Evolutionary conservation across 1,140 invertebrate species (phyloP), one percentile per base, ranked within the genome.

Genomic region (Phortica variegata): DNA sequence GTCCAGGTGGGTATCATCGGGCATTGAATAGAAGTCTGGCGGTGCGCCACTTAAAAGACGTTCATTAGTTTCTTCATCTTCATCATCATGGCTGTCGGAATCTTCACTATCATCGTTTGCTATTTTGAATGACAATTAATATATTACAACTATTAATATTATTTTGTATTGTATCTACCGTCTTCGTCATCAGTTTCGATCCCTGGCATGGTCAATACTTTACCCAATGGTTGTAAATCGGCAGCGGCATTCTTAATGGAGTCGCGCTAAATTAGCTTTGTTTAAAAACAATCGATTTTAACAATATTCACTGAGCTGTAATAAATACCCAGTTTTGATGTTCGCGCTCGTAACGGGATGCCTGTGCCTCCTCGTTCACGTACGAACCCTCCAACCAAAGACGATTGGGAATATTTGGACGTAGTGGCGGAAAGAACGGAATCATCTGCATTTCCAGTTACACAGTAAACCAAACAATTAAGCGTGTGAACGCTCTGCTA

Each of bases 51-150:
- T 60, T 18, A 74, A 69, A 34, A 61, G 63, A 1, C 66, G 61
- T 21, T 74, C 71, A 43, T 73, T 73, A 1, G 70, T 73, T 42
- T 75, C 73, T 18, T 75, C 73, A 33, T 75, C 73, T 23, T 75
- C 72, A 34, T 75, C 69, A 26, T 75, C 73, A 26, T 75, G 69
- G 26, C 72, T 75, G 38, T 75, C 73, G 1, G 73, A 69, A 37
- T 75, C 73, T 32, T 75, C 73, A 29, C 73, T 75, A 26, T 75
- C 73, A 37, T 75, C 73, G 37, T 75, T 75, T 3, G 69, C 73
- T 75, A 12, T 1, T n/a, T n/a, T n/a, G n/a, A n/a, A n/a, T n/a
- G 29, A 10, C 1, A 40, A 51, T 12, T 10, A 52, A 6, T 19
- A 31, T 16, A 13, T 15, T 2, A 13, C 10, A 19, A 31, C 2